Percentiles rank a stretch among this genome's conserved stretches.
phyloP scores from a whole-genome alignment of 2,797 vertebrate species.

The Lacerta agilis region DNA sequence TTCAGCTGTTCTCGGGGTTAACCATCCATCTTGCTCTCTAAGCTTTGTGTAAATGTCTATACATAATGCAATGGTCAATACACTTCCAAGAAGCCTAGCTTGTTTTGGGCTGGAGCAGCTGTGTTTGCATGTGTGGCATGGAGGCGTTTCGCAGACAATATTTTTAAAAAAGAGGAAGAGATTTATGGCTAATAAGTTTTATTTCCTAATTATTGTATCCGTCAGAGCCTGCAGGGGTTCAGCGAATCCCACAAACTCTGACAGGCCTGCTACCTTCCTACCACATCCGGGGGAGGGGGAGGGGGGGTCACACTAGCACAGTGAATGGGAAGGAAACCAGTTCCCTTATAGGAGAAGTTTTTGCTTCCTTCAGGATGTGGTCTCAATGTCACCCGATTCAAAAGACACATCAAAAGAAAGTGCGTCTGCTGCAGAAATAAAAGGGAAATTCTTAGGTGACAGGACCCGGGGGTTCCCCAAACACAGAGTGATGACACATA shows the following conservation, averaged over 20 bases:
- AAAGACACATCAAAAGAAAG: background rate
- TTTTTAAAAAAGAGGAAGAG: background rate
- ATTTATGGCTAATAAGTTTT: background rate
- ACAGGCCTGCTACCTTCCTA: background rate
- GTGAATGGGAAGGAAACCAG: background rate
- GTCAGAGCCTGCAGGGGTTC: background rate
- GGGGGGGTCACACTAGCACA: background rate
- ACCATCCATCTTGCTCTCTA: background rate
- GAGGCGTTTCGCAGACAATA: background rate
- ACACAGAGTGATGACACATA: background rate
- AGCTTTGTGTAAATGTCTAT: background rate
- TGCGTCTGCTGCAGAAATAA: accelerated
- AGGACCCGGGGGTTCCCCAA: background rate
- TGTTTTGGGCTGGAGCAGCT: background rate
- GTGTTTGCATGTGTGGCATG: background rate
- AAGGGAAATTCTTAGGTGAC: accelerated
- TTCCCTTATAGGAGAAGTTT: background rate
- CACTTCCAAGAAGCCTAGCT: background rate
- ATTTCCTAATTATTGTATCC: background rate
- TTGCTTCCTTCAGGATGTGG: background rate
- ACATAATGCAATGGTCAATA: background rate
- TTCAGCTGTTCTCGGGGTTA: background rate
- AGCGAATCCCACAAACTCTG: background rate
- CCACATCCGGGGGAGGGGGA: background rate
- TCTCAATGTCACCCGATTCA: background rate